Conservation (phyloP, 2,888 invertebrate species). For the Gryllus longicercus region DNA sequence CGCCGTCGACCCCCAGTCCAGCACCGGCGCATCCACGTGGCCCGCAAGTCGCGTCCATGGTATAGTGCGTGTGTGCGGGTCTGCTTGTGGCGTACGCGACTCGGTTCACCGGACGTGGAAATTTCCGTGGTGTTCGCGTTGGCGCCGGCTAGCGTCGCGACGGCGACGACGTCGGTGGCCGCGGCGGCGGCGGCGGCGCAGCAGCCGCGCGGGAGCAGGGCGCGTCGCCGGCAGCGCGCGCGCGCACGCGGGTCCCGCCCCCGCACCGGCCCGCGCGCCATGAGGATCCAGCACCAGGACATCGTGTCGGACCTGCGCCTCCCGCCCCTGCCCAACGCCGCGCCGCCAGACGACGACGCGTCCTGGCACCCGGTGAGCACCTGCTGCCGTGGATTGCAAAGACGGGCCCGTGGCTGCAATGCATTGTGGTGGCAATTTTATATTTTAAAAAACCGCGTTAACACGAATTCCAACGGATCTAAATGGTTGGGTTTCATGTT, state of each 20-base stretch:
- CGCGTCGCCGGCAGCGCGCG: not conserved
- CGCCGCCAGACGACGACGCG: not conserved
- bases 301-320: slow-evolving; percentile 5
- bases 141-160: not conserved
- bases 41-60: too few species aligned
- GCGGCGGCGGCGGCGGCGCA: not conserved
- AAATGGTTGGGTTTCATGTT: too few species aligned
- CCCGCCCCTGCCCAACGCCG: not conserved
- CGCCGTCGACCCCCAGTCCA: not conserved
- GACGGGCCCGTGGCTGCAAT: too few species aligned
- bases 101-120: too few species aligned
- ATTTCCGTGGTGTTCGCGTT: not conserved
- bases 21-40: not conserved
- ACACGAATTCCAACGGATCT: too few species aligned
- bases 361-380: not conserved
- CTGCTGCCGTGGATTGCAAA: too few species aligned
- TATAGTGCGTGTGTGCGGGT: too few species aligned
- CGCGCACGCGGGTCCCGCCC: not conserved
- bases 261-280: not conserved
- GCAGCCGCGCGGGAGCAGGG: not conserved
- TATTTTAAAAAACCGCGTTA: too few species aligned
- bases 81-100: too few species aligned
- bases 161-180: not conserved
- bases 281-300: not conserved
- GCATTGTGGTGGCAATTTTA: too few species aligned